Evolutionary conservation across 2,888 invertebrate genomes (phyloP).

Genomic region (Cryptosula pallasiana): DNA sequence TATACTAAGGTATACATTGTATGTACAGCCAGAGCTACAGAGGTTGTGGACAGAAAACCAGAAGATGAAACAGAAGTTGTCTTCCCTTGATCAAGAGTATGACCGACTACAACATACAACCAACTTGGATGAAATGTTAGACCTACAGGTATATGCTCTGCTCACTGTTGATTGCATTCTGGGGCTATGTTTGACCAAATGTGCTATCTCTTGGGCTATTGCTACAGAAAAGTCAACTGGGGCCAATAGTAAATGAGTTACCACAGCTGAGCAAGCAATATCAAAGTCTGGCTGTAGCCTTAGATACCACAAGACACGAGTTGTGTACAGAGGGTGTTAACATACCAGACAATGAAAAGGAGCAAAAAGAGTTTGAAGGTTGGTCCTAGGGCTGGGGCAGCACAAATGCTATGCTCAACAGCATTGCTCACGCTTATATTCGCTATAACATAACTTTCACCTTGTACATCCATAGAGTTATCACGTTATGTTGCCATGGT

Average conservation of each 20-base stretch:
- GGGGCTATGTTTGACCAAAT: no score
- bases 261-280: conserved; percentile 35
- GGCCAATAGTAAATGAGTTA: conserved; percentile 34
- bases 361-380: conserved; percentile 20
- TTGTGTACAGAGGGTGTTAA: conserved; percentile 40
- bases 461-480: no score
- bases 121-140: conserved; percentile 36
- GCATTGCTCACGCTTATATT: no score
- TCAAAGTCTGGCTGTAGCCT: conserved; percentile 34
- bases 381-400: no score
- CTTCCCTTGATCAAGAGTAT: conserved; percentile 34
- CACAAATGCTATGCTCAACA: no score
- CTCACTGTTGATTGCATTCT: no score
- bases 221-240: conserved; percentile 31
- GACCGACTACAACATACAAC: conserved; percentile 34
- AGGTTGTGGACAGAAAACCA: conserved; percentile 38
- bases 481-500: no score
- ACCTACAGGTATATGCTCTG: conserved; percentile 41
- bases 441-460: no score
- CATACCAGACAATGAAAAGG: conserved; percentile 32
- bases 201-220: no score
- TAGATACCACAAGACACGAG: conserved; percentile 46
- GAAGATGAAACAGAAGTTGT: conserved; percentile 32
- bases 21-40: conserved; percentile 31
- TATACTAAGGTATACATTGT: no score